Conservation (phyloP, 2,888 invertebrate species). For the Monochamus alternatus region DNA sequence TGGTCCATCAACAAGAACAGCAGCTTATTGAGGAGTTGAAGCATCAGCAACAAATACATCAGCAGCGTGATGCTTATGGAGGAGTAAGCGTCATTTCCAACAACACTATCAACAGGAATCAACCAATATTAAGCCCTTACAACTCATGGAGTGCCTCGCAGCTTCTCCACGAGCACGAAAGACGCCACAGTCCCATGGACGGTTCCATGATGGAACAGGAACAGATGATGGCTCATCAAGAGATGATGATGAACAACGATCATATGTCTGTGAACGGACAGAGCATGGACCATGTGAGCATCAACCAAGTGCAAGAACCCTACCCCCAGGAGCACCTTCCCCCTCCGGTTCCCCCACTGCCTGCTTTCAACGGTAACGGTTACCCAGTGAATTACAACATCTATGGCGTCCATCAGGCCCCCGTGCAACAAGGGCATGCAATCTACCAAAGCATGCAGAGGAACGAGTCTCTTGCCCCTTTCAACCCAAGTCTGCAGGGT, state of each 20-base stretch:
- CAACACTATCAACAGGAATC: conserved; percentile 69
- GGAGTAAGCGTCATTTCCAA: conserved; percentile 68
- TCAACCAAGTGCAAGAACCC: conserved; percentile 64
- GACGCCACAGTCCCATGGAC: conserved; percentile 73
- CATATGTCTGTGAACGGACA: conserved; percentile 67
- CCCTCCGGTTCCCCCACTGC: conserved; percentile 74
- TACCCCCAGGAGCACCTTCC: conserved; percentile 63
- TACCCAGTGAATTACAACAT: conserved; percentile 70
- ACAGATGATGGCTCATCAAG: conserved; percentile 63
- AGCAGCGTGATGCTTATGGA: conserved; percentile 62
- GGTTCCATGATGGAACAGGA: conserved; percentile 60
- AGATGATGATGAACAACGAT: conserved; percentile 62
- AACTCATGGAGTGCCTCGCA: conserved; percentile 78
- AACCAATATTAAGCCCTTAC: conserved; percentile 72
- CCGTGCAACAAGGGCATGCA: conserved; percentile 61
- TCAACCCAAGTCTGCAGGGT: conserved; percentile 74
- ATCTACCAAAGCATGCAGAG: conserved; percentile 70
- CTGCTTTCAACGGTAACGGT: conserved; percentile 68
- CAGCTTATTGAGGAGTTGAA: conserved; percentile 70
- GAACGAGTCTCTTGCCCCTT: conserved; percentile 67
- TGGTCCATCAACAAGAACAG: conserved; percentile 71
- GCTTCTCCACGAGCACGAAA: conserved; percentile 75
- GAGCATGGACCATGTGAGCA: conserved; percentile 66
- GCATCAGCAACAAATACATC: conserved; percentile 67
- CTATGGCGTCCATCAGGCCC: conserved; percentile 69